Base-by-base conservation (phyloP, 1,140 invertebrate species). In the Bombus superbus region DNA sequence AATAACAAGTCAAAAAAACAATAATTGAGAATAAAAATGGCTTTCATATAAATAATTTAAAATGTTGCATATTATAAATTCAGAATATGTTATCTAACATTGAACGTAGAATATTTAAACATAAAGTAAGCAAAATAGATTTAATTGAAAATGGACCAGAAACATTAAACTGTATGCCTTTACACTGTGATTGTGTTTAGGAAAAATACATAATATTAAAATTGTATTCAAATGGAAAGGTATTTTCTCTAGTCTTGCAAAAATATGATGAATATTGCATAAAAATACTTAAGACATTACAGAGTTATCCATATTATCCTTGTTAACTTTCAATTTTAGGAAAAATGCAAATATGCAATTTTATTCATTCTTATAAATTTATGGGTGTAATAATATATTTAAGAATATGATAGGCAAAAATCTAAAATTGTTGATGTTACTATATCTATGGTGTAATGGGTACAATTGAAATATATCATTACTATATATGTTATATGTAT, bases 391-490 rank as follows among this genome's bases (percentile, higher is more conserved):
- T 18, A 53, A 53, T 5, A 53, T 53, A 53, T 53, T 53, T 53
- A 53, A 53, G 47, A 22, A 53, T 53, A 84, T 89, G 81, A 71
- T 28, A 10, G 22, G 88, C 90, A 88, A 90, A 83, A 89, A 79
- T 88, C 90, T 92, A 91, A 90, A 92, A 92, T 93, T 94, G 93
- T 94, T 94, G 91, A 93, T 94, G 93, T 94, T 94, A 93, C 80
- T 94, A 66, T 47, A 18, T 35, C n/a, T 47, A 92, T 85, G 93
- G 93, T 94, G 92, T 94, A 94, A 94, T 94, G 94, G 93, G 93
- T 94, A 94, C 91, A 92, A 94, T 92, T 80, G 92, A 94, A 94
- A 93, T 94, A 94, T 89, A 94, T 91, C 87, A 93, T 89, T 87
- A 93, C 92, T 91, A 93, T 92, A 90, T 93, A 94, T 68, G 8